Evolutionary conservation across 2,797 vertebrate species (phyloP).

Genomic region (Myotis myotis): DNA sequence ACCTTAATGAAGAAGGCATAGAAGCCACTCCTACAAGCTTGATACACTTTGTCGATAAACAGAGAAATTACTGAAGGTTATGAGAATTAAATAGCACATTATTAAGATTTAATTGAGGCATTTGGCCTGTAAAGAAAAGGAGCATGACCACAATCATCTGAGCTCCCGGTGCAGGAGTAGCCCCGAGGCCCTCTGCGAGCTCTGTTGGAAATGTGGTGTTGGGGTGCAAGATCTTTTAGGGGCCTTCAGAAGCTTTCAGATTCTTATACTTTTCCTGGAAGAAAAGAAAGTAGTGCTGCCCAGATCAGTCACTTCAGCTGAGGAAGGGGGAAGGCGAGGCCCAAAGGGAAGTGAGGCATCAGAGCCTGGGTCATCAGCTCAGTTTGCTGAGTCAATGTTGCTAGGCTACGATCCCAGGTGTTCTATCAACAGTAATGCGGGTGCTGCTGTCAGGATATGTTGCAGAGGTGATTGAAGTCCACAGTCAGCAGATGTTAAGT

Average conservation of each 20-base stretch:
- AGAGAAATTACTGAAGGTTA: neutral
- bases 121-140: neutral
- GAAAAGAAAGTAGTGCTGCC: neutral
- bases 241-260: neutral
- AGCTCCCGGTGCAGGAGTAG: fast-evolving
- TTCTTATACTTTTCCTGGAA: neutral
- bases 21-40: neutral
- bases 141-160: neutral
- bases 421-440: too few relatives aligned
- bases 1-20: neutral
- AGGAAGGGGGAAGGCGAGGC: neutral
- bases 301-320: neutral
- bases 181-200: fast-evolving
- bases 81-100: neutral
- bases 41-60: neutral
- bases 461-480: neutral
- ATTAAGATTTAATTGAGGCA: neutral
- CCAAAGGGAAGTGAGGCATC: neutral
- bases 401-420: neutral
- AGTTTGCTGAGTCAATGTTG: neutral
- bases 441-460: neutral
- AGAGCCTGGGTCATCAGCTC: neutral
- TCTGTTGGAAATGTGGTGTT: neutral
- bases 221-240: neutral
- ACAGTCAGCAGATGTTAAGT: neutral